phyloP scores from a whole-genome alignment of 2,888 invertebrate species.

The Agrochola litura region DNA sequence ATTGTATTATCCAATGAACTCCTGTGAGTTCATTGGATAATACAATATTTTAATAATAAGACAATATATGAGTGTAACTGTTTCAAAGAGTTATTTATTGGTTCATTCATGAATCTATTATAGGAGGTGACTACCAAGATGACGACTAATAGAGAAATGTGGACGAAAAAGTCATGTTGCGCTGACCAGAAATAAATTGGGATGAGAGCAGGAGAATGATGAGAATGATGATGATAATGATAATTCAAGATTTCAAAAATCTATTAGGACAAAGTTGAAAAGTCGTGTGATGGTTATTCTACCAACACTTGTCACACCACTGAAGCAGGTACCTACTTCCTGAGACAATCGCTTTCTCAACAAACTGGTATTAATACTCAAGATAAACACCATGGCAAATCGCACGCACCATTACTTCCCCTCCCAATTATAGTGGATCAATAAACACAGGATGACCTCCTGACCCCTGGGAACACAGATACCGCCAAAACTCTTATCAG shows the following conservation, averaged over 20 bases:
- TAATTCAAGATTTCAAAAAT: not conserved
- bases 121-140: not conserved
- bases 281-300: not conserved
- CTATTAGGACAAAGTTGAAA: not conserved
- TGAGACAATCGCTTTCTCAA: not conserved
- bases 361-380: not conserved
- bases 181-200: not conserved
- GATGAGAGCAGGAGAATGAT: not conserved
- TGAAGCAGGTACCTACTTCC: not conserved
- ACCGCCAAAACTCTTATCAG: conserved; percentile 33
- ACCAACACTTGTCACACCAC: not conserved
- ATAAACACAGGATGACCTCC: conserved; percentile 26
- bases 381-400: not conserved
- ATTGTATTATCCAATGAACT: not conserved
- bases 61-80: not conserved
- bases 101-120: not conserved
- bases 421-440: conserved; percentile 13
- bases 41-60: too few relatives aligned
- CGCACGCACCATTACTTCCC: not conserved
- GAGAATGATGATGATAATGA: not conserved
- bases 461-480: conserved; percentile 26
- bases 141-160: not conserved
- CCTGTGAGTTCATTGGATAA: too few relatives aligned
- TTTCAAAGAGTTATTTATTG: not conserved
- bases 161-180: not conserved